These are phyloP conservation scores for Oceanites oceanicus DNA, from an alignment of 2,113 vertebrate genomes.

Conservation along the genomic window DNA sequence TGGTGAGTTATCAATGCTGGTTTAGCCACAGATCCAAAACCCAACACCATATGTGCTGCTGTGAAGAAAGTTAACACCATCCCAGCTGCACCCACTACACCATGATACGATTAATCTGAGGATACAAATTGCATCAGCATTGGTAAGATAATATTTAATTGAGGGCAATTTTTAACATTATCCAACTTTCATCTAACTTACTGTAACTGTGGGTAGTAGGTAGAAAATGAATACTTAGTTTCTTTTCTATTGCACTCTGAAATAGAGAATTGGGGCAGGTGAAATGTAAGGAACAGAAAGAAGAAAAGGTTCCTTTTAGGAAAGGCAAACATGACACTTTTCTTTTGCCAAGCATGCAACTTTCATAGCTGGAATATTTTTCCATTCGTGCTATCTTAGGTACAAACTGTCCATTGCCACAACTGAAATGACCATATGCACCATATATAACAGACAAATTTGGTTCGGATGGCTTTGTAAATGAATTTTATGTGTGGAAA, in stretches of 20 bases:
- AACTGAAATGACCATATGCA: background rate
- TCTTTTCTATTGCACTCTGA: background rate
- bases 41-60: background rate
- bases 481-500: background rate
- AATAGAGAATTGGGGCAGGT: background rate
- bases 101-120: background rate
- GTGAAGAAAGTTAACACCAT: background rate
- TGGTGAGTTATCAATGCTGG: fast-evolving
- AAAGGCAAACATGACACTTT: background rate
- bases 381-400: background rate
- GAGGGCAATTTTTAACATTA: background rate
- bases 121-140: background rate
- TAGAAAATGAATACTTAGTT: background rate
- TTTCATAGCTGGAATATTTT: background rate
- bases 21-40: background rate
- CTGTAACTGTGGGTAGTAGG: background rate
- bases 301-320: background rate
- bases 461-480: background rate
- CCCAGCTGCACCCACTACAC: background rate
- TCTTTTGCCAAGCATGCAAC: background rate
- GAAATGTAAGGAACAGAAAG: background rate
- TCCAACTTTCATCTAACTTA: background rate
- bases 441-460: background rate
- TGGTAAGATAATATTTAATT: background rate
- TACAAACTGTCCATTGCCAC: background rate